Evolutionary conservation across 2,888 invertebrate genomes (phyloP).

Genomic region (Galerucella pusilla): DNA sequence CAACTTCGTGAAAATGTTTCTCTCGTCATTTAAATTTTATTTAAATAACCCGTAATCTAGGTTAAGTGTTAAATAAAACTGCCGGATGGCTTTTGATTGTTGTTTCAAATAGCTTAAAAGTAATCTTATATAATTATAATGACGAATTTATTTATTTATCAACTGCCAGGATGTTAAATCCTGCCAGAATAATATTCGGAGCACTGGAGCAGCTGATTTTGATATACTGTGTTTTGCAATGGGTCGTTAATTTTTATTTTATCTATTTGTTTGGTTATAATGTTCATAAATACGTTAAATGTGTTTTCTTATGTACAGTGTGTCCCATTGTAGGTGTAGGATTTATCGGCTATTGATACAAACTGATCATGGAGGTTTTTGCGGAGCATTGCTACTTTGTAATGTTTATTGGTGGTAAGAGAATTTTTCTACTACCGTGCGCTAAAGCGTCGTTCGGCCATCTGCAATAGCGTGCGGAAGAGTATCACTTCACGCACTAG

Average conservation of each 20-base stretch:
- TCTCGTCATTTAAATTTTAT: background rate
- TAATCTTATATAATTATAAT: background rate
- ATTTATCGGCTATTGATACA: no score
- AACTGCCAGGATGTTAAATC: background rate
- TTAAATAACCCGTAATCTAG: background rate
- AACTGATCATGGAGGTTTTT: no score
- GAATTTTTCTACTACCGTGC: no score
- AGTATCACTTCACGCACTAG: no score
- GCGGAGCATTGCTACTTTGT: no score
- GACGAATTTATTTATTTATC: background rate
- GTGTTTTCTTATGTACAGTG: background rate
- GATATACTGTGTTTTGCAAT: background rate
- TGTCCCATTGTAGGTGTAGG: no score
- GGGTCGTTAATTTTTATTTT: background rate
- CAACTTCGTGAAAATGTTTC: background rate
- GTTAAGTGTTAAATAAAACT: slow-evolving; percentile 2
- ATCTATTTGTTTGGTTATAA: background rate
- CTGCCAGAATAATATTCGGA: background rate
- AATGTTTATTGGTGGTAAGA: no score
- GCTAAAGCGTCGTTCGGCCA: no score
- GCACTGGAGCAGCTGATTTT: background rate
- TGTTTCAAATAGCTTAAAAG: background rate
- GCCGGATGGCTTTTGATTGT: background rate
- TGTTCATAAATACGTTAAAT: background rate
- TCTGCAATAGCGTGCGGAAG: no score